Evolutionary conservation across 2,888 invertebrate species (phyloP).

Genomic region (Sminthurinus aureus): DNA sequence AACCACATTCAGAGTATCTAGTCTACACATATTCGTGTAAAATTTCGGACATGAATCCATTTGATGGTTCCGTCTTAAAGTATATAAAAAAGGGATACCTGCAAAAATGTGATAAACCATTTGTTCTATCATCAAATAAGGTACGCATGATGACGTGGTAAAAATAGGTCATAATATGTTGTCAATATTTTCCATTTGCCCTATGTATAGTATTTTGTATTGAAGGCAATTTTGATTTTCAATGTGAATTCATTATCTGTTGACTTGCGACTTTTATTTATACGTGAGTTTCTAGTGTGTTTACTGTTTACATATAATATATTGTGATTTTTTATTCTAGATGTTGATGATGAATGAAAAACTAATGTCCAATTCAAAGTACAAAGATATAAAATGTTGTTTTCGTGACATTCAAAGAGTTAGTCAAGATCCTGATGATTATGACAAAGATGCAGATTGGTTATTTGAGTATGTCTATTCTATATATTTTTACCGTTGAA

Average conservation of each 20-base stretch:
- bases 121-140: slow-evolving; percentile 2
- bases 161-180: not conserved
- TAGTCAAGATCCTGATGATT: slow-evolving; percentile 48
- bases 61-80: slow-evolving; percentile 28
- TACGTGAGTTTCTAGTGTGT: not conserved
- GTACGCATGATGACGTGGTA: not conserved
- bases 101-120: not conserved
- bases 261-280: too few species aligned
- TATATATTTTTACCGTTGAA: not conserved
- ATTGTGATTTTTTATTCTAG: not conserved
- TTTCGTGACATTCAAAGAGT: slow-evolving; percentile 49
- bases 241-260: too few species aligned
- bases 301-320: too few species aligned
- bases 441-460: slow-evolving; percentile 56
- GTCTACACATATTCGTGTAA: not conserved
- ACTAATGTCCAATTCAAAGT: slow-evolving; percentile 8
- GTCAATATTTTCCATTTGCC: not conserved
- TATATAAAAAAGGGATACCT: not conserved
- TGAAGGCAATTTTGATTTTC: too few species aligned
- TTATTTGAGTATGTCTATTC: slow-evolving; percentile 44
- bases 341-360: slow-evolving; percentile 8
- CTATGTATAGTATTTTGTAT: not conserved
- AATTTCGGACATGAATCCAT: slow-evolving; percentile 39
- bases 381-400: slow-evolving; percentile 49
- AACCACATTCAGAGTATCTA: not conserved